Percentiles rank a stretch among this genome's conserved stretches.
phyloP scores from a whole-genome alignment of 1,140 invertebrate species.

The Heliconius hermathena region DNA sequence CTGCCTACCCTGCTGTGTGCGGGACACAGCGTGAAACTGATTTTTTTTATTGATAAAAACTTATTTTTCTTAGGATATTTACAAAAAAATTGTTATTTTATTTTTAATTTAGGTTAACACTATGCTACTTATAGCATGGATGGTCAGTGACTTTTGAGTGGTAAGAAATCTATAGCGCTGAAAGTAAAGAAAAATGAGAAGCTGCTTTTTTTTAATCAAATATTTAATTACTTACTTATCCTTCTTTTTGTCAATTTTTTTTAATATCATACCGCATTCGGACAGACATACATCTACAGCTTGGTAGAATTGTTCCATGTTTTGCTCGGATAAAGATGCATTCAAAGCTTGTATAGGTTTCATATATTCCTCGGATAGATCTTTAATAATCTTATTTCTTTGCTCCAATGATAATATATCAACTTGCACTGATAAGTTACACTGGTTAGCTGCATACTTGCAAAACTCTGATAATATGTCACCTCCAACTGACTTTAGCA shows the following conservation, averaged over 20 bases:
- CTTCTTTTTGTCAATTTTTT: constrained; percentile 85
- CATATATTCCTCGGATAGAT: constrained; percentile 85
- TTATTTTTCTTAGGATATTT: too few relatives aligned
- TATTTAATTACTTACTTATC: constrained; percentile 63
- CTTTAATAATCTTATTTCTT: constrained; percentile 86
- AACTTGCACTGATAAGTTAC: constrained; percentile 82
- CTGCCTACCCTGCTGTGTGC: too few relatives aligned
- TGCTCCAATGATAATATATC: constrained; percentile 85
- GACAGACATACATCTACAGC: constrained; percentile 87
- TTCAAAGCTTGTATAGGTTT: constrained; percentile 84
- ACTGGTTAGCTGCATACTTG: constrained; percentile 87
- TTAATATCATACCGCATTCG: constrained; percentile 91
- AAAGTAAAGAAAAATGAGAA: too few relatives aligned
- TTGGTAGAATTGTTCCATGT: constrained; percentile 90
- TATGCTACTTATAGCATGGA: too few relatives aligned
- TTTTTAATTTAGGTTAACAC: too few relatives aligned
- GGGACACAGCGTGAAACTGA: too few relatives aligned
- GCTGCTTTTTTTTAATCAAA: background rate
- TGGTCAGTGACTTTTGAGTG: too few relatives aligned
- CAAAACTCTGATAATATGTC: constrained; percentile 92
- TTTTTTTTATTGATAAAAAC: too few relatives aligned
- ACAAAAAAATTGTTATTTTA: too few relatives aligned
- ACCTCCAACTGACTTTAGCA: constrained; percentile 91
- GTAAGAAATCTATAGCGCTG: too few relatives aligned
- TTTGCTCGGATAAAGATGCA: constrained; percentile 83